Base-by-base conservation (phyloP, 1,140 invertebrate species). In the Teleogryllus occipitalis region DNA sequence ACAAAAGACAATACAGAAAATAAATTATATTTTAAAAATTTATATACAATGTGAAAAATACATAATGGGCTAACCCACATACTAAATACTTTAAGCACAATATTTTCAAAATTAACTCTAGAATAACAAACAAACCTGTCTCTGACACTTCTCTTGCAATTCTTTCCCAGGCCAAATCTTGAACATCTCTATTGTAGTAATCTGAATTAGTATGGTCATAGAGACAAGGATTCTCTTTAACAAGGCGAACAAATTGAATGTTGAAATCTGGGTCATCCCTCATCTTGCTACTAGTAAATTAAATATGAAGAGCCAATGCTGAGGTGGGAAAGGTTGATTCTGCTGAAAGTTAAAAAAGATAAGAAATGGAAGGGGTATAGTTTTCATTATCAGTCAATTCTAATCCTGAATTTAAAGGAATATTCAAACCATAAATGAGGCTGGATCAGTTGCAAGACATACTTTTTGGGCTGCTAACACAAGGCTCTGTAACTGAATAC, bases 91-190 rank as follows among this genome's bases (percentile, higher is more conserved):
- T 39, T 5, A 39, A 39, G 5, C 27, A 18, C 1, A 65, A 65
- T 65, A 14, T 65, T 18, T 65, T 65, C 54, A 65, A 65, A 18
- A 65, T 65, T 72, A 80, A 47, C 47, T 65, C 7, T 22, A 81
- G 21, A 79, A 46, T 7, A 65, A 65, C 7, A 65, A 65, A 65
- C 54, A 10, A 2, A 65, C 54, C 54, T 65, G 54, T 14, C 18
- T 65, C 54, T 65, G 54, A 65, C 54, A 65, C 54, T 18, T 65
- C 2, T 14, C 10, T 14, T 14, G 54, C 54, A 65, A 65, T 65
- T 65, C 18, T 65, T 65, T 65, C 54, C 54, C 54, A 65, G 10
- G 54, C 7, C 7, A 18, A 1, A 65, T 65, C 54, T 65, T 65
- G 54, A 65, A 18, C 7, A 14, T 65, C 54, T 65, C 54, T 65